These are phyloP conservation scores for Tokudaia tokunoshimensis DNA, from an alignment of 2,797 vertebrate genomes.

Conservation along the genomic window DNA sequence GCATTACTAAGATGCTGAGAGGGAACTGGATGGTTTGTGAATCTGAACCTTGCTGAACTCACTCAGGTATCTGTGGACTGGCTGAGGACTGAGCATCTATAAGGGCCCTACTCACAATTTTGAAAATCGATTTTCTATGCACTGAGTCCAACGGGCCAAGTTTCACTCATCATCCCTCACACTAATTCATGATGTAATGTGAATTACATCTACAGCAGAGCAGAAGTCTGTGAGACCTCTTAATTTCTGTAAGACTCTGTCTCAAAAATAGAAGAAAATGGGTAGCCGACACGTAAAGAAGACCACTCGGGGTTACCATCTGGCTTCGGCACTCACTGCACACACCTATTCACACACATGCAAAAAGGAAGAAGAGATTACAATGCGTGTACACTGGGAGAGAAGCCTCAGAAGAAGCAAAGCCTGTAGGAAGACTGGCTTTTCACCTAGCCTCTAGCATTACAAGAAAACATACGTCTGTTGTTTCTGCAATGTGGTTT, in stretches of 20 bases:
- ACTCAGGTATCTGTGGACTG: neutral
- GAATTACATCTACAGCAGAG: neutral
- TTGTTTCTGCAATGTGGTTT: neutral
- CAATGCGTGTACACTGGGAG: too few relatives aligned
- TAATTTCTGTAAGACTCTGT: neutral
- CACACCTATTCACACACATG: neutral
- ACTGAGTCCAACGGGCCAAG: neutral
- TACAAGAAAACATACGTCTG: neutral
- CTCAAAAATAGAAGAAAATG: neutral
- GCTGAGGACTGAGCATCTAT: neutral
- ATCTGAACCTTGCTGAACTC: neutral
- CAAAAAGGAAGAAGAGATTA: neutral
- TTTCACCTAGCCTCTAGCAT: neutral
- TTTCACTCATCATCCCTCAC: neutral
- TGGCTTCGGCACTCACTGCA: neutral
- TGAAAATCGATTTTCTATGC: constrained; percentile 27
- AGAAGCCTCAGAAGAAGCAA: neutral
- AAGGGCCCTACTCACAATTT: neutral
- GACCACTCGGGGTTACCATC: neutral
- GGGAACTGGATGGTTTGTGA: neutral
- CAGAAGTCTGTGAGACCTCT: neutral
- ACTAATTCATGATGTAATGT: neutral
- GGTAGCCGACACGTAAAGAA: fast-evolving
- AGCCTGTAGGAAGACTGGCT: neutral
- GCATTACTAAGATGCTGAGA: neutral